These are phyloP conservation scores for Centrocercus urophasianus DNA, from an alignment of 2,113 vertebrate genomes.

Conservation along the genomic window DNA sequence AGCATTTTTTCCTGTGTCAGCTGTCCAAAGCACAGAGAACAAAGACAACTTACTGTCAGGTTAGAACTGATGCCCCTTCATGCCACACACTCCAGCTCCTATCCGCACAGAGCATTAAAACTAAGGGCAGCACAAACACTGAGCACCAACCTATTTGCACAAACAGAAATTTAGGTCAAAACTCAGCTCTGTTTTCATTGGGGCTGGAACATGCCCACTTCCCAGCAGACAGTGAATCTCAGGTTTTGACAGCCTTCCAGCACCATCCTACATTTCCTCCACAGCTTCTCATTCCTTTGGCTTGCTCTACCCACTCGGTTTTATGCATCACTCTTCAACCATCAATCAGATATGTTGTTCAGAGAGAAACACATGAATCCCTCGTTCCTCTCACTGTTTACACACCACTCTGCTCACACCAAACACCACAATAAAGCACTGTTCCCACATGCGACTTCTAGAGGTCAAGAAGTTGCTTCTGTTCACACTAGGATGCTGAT, in stretches of 20 bases:
- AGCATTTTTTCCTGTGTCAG: background rate
- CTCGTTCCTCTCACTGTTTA: background rate
- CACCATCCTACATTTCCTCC: conserved; percentile 58
- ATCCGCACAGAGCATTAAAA: background rate
- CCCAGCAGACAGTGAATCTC: conserved; percentile 5
- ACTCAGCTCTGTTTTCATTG: conserved; percentile 9
- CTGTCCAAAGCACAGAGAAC: background rate
- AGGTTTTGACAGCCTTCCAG: conserved; percentile 60
- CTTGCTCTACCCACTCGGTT: conserved; percentile 61
- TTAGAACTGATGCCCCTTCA: background rate
- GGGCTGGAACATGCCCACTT: conserved; percentile 53
- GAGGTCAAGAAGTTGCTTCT: background rate
- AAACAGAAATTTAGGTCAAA: conserved; percentile 37
- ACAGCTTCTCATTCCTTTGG: conserved; percentile 59
- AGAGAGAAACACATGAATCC: conserved; percentile 7
- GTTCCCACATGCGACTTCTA: background rate
- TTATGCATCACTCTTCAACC: conserved; percentile 41
- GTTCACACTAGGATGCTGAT: background rate
- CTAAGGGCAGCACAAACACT: background rate
- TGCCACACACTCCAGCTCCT: accelerated
- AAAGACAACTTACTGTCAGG: background rate
- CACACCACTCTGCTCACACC: background rate
- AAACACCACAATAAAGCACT: background rate
- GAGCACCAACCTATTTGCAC: background rate
- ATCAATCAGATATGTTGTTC: background rate